These are phyloP conservation scores for Notolepis coatsorum DNA, from an alignment of 2,797 vertebrate genomes.

Conservation along the genomic window DNA sequence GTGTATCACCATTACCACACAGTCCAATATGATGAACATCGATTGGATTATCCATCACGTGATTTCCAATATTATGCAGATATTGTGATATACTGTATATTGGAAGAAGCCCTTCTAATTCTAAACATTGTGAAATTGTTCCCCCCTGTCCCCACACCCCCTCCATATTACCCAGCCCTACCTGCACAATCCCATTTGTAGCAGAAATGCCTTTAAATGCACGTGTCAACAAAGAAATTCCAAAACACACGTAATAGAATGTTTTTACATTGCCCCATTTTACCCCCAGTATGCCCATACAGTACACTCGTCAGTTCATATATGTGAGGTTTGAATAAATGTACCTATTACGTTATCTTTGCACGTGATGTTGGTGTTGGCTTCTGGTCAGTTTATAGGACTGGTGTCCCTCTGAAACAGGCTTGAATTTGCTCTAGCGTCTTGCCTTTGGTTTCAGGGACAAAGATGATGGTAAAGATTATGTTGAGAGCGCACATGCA, in stretches of 20 bases:
- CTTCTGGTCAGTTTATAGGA: conserved; percentile 30
- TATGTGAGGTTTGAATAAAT: background rate
- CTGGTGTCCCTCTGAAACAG: conserved; percentile 75
- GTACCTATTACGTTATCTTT: background rate
- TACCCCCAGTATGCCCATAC: background rate
- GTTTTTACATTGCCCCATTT: background rate
- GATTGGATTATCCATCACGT: too few relatives aligned
- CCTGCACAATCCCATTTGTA: too few relatives aligned
- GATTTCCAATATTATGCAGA: too few relatives aligned
- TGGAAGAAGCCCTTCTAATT: too few relatives aligned
- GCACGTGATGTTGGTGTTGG: background rate
- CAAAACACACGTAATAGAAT: background rate
- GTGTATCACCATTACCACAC: too few relatives aligned
- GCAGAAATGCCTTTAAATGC: background rate
- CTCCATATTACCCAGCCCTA: too few relatives aligned
- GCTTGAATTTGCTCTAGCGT: conserved; percentile 92
- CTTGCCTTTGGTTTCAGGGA: conserved; percentile 93
- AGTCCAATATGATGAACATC: too few relatives aligned
- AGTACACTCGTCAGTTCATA: background rate
- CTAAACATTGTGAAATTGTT: too few relatives aligned
- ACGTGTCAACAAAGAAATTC: background rate
- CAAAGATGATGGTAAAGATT: conserved; percentile 84
- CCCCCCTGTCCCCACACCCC: too few relatives aligned
- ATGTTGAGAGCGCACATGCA: conserved; percentile 81
- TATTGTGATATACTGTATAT: too few relatives aligned